These are phyloP conservation scores for Podarcis siculus DNA, from an alignment of 2,797 vertebrate genomes.

Conservation along the genomic window DNA sequence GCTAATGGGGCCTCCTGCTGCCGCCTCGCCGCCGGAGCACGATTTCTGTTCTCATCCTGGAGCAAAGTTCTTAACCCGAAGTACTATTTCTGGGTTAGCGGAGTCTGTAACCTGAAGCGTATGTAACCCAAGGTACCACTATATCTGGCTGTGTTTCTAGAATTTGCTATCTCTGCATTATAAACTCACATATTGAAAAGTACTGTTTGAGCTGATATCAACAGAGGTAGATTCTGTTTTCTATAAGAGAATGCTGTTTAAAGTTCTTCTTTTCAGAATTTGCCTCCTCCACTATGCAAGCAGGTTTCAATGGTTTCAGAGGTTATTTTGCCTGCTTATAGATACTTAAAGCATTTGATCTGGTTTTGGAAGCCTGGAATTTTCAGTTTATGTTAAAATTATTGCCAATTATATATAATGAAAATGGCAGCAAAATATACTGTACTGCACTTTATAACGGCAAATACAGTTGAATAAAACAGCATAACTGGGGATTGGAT, in stretches of 20 bases:
- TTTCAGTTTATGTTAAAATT: slow-evolving; percentile 4
- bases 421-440: not conserved
- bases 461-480: not conserved
- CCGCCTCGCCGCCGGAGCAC: accelerated
- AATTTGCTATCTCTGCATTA: not conserved
- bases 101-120: too few species aligned
- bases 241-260: not conserved
- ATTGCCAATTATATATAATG: not conserved
- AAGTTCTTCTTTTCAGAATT: not conserved
- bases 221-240: not conserved
- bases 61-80: too few species aligned
- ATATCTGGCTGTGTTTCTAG: not conserved
- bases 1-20: too few species aligned
- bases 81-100: too few species aligned
- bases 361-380: not conserved
- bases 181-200: not conserved
- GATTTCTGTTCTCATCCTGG: too few species aligned
- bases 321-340: not conserved
- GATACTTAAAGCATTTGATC: not conserved
- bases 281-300: accelerated
- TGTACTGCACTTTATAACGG: not conserved
- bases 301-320: not conserved
- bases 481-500: not conserved
- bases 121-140: too few species aligned
- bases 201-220: not conserved